Evolutionary conservation across 2,797 vertebrate genomes (phyloP), one percentile per base, ranked within the genome.

Genomic region (Alca torda): DNA sequence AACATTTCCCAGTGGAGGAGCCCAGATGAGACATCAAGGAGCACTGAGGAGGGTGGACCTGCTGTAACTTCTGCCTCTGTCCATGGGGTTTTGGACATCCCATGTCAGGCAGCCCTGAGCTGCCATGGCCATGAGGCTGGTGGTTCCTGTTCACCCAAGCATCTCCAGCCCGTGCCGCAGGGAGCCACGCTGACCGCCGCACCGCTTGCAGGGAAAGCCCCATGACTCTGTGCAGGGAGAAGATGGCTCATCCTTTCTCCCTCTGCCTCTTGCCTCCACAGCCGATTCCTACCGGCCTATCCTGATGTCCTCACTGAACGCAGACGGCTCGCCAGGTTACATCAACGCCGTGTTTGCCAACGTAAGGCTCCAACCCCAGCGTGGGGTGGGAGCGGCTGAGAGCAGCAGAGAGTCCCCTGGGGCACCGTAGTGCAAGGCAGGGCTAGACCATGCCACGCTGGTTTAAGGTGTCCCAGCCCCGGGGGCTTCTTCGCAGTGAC

Each of bases 271-370:
- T 84, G 54, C 31, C 45, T 76, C 45, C 2, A 0, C 74, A 97
- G 97, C 93, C 5, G 97, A 97, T 56, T 92, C 72, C 73, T 96
- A 13, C 73, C 93, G 96, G 54, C 97, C 97, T 35, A 89, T 97
- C 69, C 92, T 97, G 72, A 96, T 97, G 95, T 97, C 97, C 16
- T 90, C 87, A 0, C 74, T 96, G 84, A 90, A 94, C 0, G 35
- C 72, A 16, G 95, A 97, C 0, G 90, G 96, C 65, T 92, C 93
- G 0, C 96, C 97, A 4, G 94, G 96, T 17, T 97, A 97, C 84
- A 97, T 97, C 91, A 97, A 97, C 1, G 97, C 96, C 1, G 96
- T 97, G 37, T 97, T 97, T 26, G 93, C 82, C 33, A 75, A 68
- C 1, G 97, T 97, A 96, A 96, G 97, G 70, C 39, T 87, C 10